Conservation (phyloP, 1,140 invertebrate genomes). For the Eubasilissa regina region DNA sequence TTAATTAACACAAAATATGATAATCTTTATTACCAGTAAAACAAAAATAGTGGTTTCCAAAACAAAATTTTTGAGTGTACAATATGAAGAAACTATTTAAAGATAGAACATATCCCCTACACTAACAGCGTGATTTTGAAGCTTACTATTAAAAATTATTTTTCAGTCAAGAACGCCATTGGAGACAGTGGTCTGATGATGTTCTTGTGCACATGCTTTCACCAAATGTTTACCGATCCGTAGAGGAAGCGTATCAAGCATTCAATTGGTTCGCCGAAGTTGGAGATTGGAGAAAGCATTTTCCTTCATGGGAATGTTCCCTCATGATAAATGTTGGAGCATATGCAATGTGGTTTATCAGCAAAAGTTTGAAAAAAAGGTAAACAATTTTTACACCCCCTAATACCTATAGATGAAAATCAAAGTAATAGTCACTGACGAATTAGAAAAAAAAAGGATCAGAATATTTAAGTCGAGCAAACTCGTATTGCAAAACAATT, state of each 20-base stretch:
- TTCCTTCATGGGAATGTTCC: slow-evolving; percentile 87
- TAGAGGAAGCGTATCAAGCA: slow-evolving; percentile 87
- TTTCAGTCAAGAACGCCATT: slow-evolving; percentile 90
- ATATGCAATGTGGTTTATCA: slow-evolving; percentile 93
- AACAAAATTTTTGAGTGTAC: too few species aligned
- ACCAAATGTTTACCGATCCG: slow-evolving; percentile 96
- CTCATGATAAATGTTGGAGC: slow-evolving; percentile 96
- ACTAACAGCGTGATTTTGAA: too few species aligned
- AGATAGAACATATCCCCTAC: too few species aligned
- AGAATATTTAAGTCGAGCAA: too few species aligned
- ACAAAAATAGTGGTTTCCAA: too few species aligned
- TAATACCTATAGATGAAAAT: too few species aligned
- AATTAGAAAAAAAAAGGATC: too few species aligned
- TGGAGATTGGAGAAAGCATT: slow-evolving; percentile 93
- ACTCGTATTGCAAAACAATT: too few species aligned
- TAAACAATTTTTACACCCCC: slow-evolving; percentile 62
- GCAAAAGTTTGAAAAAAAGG: slow-evolving; percentile 90
- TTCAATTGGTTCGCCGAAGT: slow-evolving; percentile 94
- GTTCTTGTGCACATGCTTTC: slow-evolving; percentile 94
- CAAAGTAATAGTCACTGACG: too few species aligned
- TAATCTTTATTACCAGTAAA: too few species aligned
- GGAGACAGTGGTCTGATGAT: slow-evolving; percentile 95
- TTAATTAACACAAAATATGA: too few species aligned
- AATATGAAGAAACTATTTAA: too few species aligned
- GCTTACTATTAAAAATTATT: neutral